Percentiles rank a stretch among this genome's conserved stretches.
Evolutionary conservation across 1,140 invertebrate genomes (phyloP).

Genomic region (Drosophila nikananu): DNA sequence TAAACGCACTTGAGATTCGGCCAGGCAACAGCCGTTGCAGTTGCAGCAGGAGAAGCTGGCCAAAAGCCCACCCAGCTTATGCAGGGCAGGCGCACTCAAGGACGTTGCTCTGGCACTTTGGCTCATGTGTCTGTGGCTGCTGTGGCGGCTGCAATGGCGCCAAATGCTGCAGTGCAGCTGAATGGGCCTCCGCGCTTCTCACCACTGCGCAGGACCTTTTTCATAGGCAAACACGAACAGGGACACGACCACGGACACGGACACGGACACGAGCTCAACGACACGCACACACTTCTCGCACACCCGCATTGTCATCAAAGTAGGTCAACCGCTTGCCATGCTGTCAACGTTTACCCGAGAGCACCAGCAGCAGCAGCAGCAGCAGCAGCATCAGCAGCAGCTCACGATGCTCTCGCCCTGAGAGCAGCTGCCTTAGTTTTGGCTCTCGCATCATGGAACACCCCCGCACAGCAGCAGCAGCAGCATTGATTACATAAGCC

Average conservation of each 20-base stretch:
- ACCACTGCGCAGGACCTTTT: slow-evolving; percentile 76
- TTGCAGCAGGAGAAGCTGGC: not conserved
- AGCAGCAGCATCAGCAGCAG: slow-evolving; percentile 43
- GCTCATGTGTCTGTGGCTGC: slow-evolving; percentile 22
- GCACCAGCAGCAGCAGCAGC: not conserved
- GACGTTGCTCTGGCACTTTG: slow-evolving; percentile 55
- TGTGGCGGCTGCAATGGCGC: slow-evolving; percentile 57
- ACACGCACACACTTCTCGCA: slow-evolving; percentile 42
- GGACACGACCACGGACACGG: slow-evolving; percentile 24
- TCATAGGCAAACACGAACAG: slow-evolving; percentile 34
- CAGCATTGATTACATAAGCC: slow-evolving; percentile 73
- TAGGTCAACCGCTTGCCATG: slow-evolving; percentile 75
- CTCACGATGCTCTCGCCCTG: slow-evolving; percentile 27
- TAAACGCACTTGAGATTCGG: slow-evolving; percentile 58
- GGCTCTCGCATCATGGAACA: slow-evolving; percentile 18
- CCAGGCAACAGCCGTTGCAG: slow-evolving; percentile 35
- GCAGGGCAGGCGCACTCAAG: slow-evolving; percentile 57
- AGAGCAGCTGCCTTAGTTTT: slow-evolving; percentile 15
- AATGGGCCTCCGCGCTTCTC: slow-evolving; percentile 30
- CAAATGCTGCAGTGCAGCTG: slow-evolving; percentile 70
- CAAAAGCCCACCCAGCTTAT: slow-evolving; percentile 50
- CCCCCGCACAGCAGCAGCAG: slow-evolving; percentile 42
- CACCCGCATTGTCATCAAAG: slow-evolving; percentile 72
- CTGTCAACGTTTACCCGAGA: slow-evolving; percentile 57
- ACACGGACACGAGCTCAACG: slow-evolving; percentile 10